These are phyloP conservation scores for Vicugna pacos DNA, from an alignment of 2,113 vertebrate genomes.

Conservation along the genomic window DNA sequence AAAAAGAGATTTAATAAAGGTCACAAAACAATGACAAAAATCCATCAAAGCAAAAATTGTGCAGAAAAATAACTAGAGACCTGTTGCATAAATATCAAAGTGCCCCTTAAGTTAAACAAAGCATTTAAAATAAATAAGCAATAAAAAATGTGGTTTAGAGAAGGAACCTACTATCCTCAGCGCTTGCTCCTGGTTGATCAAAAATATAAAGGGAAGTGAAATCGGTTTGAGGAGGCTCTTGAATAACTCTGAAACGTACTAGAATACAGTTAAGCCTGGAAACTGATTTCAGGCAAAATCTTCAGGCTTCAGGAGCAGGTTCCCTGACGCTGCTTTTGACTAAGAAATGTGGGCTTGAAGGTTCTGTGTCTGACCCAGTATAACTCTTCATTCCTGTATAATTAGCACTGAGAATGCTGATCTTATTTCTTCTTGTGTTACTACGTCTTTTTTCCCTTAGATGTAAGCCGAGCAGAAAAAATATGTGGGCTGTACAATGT, in stretches of 20 bases:
- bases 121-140: not conserved
- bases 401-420: conserved; percentile 14
- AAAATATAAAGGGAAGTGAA: not conserved
- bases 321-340: not conserved
- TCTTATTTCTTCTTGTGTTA: conserved; percentile 26
- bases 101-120: not conserved
- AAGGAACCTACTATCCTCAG: not conserved
- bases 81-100: not conserved
- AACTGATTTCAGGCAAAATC: not conserved
- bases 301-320: not conserved
- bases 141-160: not conserved
- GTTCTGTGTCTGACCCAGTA: not conserved
- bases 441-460: not conserved
- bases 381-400: conserved; percentile 32
- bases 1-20: not conserved
- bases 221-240: not conserved
- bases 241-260: not conserved
- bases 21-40: not conserved
- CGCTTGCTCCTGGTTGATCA: not conserved
- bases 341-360: not conserved
- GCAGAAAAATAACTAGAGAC: not conserved
- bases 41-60: not conserved
- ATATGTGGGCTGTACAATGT: not conserved
- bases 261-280: not conserved
- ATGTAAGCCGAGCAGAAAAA: conserved; percentile 21